phyloP scores from a whole-genome alignment of 2,888 invertebrate species.

The Agonopterix alstromeriana region DNA sequence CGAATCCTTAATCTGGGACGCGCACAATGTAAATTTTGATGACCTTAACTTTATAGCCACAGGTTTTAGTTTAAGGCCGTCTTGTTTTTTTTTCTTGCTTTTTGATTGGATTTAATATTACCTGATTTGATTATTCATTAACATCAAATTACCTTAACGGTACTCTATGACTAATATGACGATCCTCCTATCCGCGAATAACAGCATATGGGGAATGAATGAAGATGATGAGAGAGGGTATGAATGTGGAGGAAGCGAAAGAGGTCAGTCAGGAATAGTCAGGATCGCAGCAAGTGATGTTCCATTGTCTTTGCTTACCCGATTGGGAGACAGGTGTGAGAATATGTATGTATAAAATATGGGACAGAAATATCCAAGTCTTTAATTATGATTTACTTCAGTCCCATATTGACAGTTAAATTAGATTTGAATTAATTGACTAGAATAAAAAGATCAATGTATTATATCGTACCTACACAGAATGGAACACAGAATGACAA shows the following conservation, averaged over 20 bases:
- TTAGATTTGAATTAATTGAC: not conserved
- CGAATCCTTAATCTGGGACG: constrained; percentile 60
- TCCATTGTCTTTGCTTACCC: not conserved
- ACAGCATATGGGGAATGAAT: too few relatives aligned
- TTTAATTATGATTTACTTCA: not conserved
- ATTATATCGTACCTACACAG: not conserved
- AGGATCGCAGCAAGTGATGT: not conserved
- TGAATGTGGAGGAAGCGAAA: not conserved
- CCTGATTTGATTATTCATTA: constrained; percentile 48
- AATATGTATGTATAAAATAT: not conserved
- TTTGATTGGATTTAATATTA: constrained; percentile 31
- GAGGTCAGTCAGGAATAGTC: too few relatives aligned
- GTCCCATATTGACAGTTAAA: not conserved
- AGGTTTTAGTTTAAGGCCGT: constrained; percentile 60
- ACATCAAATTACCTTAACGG: constrained; percentile 30
- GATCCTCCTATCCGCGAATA: constrained; percentile 3
- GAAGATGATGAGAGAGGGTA: not conserved
- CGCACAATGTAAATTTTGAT: constrained; percentile 58
- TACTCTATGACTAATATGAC: constrained; percentile 7
- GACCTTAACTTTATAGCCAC: constrained; percentile 63
- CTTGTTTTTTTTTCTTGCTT: constrained; percentile 40
- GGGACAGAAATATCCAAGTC: not conserved
- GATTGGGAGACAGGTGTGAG: too few relatives aligned
- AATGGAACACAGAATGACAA: too few relatives aligned
- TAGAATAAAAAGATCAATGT: not conserved